Evolutionary conservation across 2,888 invertebrate genomes (phyloP).

Genomic region (Keiferia lycopersicella): DNA sequence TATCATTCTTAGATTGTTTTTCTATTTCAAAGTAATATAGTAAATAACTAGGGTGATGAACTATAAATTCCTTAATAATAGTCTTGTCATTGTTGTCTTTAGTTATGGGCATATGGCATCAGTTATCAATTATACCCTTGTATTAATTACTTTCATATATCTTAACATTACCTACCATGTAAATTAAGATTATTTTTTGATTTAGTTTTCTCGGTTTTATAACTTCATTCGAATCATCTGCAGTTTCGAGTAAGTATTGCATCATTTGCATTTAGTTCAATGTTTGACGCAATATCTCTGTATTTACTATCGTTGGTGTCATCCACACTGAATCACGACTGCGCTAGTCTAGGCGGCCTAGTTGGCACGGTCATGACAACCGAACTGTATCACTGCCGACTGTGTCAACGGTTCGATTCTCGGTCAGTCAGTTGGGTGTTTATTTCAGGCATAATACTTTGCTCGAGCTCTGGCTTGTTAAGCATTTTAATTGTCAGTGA

Average conservation of each 20-base stretch:
- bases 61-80: too few relatives aligned
- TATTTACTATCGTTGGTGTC: background rate
- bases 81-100: too few relatives aligned
- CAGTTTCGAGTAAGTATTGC: background rate
- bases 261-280: background rate
- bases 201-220: too few relatives aligned
- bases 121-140: too few relatives aligned
- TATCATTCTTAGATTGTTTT: too few relatives aligned
- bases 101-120: too few relatives aligned
- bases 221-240: background rate
- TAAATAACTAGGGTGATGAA: too few relatives aligned
- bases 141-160: too few relatives aligned
- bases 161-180: too few relatives aligned
- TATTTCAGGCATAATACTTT: conserved; percentile 8
- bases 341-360: conserved; percentile 13
- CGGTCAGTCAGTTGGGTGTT: background rate
- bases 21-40: too few relatives aligned
- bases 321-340: background rate
- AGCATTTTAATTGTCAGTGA: conserved; percentile 4
- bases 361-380: conserved; percentile 8
- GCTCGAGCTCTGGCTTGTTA: background rate
- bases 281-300: background rate
- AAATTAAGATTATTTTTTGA: too few relatives aligned
- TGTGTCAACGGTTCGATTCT: conserved; percentile 15
- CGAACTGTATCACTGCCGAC: background rate